Evolutionary conservation across 2,888 invertebrate species (phyloP).

Genomic region (Lithosia quadra): DNA sequence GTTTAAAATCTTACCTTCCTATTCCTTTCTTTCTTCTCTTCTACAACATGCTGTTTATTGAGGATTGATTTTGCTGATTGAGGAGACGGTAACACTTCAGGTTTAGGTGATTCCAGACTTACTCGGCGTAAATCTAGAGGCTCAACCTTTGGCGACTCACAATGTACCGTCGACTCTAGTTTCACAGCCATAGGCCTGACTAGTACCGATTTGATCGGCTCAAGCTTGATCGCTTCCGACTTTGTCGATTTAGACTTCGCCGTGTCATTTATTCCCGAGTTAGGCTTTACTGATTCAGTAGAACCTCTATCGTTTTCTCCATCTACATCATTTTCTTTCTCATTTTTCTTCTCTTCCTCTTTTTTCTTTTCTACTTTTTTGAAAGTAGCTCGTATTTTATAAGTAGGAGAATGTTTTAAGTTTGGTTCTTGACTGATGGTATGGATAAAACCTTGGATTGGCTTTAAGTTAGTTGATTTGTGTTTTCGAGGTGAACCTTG

Average conservation of each 20-base stretch:
- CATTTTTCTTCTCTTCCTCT: slow-evolving; percentile 29
- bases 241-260: background rate
- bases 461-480: background rate
- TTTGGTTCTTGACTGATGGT: slow-evolving; percentile 5
- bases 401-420: background rate
- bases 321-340: background rate
- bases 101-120: slow-evolving; percentile 7
- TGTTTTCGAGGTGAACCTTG: slow-evolving; percentile 27
- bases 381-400: slow-evolving; percentile 35
- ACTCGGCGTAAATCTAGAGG: background rate
- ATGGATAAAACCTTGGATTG: slow-evolving; percentile 18
- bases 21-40: slow-evolving; percentile 5
- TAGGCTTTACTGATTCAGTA: background rate
- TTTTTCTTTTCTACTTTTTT: slow-evolving; percentile 35
- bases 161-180: background rate
- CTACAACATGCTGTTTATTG: background rate
- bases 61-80: background rate
- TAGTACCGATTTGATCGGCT: slow-evolving; percentile 6
- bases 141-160: background rate
- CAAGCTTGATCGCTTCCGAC: background rate
- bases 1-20: slow-evolving; percentile 16
- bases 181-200: slow-evolving; percentile 6
- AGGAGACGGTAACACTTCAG: background rate
- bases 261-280: background rate
- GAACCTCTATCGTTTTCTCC: background rate